A percentile compares a stretch with the other conserved stretches of the same genome.
phyloP scores from a whole-genome alignment of 23 tunicate genomes.

The Botrylloides violaceus region DNA sequence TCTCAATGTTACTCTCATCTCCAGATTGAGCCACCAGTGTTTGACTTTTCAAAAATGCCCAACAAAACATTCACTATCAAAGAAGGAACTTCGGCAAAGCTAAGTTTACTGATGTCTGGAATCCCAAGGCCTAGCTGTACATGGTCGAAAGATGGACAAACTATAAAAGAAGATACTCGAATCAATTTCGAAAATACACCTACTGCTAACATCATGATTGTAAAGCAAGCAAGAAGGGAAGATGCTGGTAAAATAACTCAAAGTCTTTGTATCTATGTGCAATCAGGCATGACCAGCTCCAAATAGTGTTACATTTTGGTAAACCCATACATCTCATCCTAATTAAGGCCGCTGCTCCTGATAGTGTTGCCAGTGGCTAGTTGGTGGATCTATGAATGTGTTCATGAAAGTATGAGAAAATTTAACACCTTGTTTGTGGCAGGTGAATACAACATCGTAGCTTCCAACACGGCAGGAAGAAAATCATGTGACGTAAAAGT shows the following conservation, averaged over 20 bases:
- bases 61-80: slow-evolving; percentile 58
- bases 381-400: too few relatives aligned
- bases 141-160: slow-evolving; percentile 52
- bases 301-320: too few relatives aligned
- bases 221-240: slow-evolving; percentile 14
- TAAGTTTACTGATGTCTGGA: slow-evolving; percentile 65
- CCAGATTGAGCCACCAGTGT: slow-evolving; percentile 42
- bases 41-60: slow-evolving; percentile 48
- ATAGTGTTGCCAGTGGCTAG: too few relatives aligned
- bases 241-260: slow-evolving; percentile 14
- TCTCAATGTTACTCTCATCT: too few relatives aligned
- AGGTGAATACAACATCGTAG: slow-evolving; percentile 73
- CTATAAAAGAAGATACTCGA: slow-evolving; percentile 15
- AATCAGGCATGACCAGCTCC: background rate
- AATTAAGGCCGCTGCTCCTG: too few relatives aligned
- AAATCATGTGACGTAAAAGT: slow-evolving; percentile 57
- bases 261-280: background rate
- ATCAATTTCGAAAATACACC: slow-evolving; percentile 13
- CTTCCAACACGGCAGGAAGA: slow-evolving; percentile 68
- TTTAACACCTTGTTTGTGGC: slow-evolving; percentile 4
- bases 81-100: slow-evolving; percentile 73
- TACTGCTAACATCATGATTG: background rate
- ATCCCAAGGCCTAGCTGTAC: slow-evolving; percentile 51
- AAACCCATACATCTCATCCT: too few relatives aligned
- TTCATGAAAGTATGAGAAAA: background rate